These are phyloP conservation scores for Nothobranchius kuhntae DNA, from an alignment of 2,113 vertebrate genomes.

Conservation along the genomic window DNA sequence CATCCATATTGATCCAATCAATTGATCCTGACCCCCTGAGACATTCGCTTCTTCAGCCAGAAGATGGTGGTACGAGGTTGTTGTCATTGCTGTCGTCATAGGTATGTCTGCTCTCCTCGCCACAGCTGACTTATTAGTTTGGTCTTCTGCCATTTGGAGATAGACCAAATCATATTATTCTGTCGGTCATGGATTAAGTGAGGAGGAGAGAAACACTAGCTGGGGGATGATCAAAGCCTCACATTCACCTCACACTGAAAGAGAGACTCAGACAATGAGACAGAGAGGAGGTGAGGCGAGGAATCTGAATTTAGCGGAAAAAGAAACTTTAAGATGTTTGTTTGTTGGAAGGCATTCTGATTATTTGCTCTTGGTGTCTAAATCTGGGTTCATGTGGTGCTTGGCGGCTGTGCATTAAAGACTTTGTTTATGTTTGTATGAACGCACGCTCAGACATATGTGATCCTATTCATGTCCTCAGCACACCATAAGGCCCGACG, in stretches of 20 bases:
- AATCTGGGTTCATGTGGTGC: constrained; percentile 17
- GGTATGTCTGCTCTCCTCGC: constrained; percentile 40
- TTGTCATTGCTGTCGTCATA: constrained; percentile 69
- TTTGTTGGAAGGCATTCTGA: constrained; percentile 19
- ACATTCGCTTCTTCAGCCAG: constrained; percentile 77
- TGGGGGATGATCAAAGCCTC: constrained; percentile 79
- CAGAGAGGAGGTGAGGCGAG: constrained; percentile 83
- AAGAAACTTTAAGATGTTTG: constrained; percentile 32
- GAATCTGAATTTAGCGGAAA: constrained; percentile 83
- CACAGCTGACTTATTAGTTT: constrained; percentile 81
- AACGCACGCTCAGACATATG: constrained; percentile 48
- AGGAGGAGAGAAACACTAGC: constrained; percentile 74
- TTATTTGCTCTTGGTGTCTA: constrained; percentile 19
- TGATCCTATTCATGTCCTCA: constrained; percentile 54
- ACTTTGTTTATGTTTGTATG: constrained; percentile 36
- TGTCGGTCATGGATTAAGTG: constrained; percentile 80
- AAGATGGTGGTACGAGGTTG: constrained; percentile 75
- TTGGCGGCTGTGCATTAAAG: constrained; percentile 21
- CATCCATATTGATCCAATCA: constrained; percentile 9
- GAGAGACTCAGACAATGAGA: constrained; percentile 70
- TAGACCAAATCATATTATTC: constrained; percentile 82
- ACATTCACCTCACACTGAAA: constrained; percentile 75
- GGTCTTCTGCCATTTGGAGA: constrained; percentile 80
- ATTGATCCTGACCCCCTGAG: constrained; percentile 29
- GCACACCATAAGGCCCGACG: constrained; percentile 64